Evolutionary conservation across 2,113 vertebrate genomes (phyloP), one percentile per base, ranked within the genome.

Genomic region (Dipodomys ordii): DNA sequence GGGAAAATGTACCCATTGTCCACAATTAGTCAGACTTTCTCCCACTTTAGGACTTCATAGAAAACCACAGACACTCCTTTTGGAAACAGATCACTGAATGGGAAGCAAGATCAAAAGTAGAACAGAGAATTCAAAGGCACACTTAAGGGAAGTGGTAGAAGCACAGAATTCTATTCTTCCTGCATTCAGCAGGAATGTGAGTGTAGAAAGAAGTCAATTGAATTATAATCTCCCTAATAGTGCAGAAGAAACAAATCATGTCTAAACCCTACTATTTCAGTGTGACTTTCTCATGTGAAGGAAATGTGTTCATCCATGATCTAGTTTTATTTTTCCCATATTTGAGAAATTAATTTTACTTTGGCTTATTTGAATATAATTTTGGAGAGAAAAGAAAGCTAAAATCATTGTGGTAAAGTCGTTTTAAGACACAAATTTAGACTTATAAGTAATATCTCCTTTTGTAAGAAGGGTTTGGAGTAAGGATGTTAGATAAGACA

Each of bases 401-500:
- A 39, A 81, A 92, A 53, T 69, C n/a, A 71, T 72, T 86, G 19
- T 73, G 15, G 25, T 23, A 32, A 87, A 28, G 1, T 35, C 90
- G 25, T 4, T 8, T 78, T 93, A 80, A 72, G 25, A 32, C 4
- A 13, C 3, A 16, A 12, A 11, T 23, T 91, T 82, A 73, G 20
- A 30, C 81, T 92, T 88, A 3, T 27, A 71, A 53, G 28, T 6
- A 88, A 35, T 71, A 4, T 10, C 23, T 85, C 87, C 16, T 22
- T 84, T 84, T 67, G 71, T 44, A 76, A 88, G 57, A 88, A 92
- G 27, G 3, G 28, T 32, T 79, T 88, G 23, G 39, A 91, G 2
- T 83, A 87, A 87, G 88, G 74, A 88, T 73, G 8, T 71, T 93
- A 60, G 30, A 89, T 78, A 91, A 88, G 28, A 82, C 81, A 30